Percentiles rank a stretch among this genome's conserved stretches.
Evolutionary conservation across 2,888 invertebrate species (phyloP).

Genomic region (Pandemis corylana): DNA sequence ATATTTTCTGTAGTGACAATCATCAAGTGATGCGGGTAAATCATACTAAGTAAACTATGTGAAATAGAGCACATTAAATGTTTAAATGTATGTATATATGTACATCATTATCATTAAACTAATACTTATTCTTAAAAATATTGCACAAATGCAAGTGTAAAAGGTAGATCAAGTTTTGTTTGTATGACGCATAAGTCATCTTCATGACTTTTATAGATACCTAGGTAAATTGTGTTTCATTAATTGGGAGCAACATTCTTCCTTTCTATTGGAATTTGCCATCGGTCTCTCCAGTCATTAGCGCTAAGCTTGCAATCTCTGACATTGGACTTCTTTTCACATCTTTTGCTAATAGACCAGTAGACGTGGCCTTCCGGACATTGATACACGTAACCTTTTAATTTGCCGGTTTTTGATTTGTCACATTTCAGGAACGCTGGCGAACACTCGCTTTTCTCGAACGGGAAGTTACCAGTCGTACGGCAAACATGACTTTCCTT

Average conservation of each 20-base stretch:
- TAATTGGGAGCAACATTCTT: constrained; percentile 71
- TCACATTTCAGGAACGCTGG: constrained; percentile 90
- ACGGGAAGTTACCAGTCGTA: constrained; percentile 87
- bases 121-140: constrained; percentile 19
- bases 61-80: neutral
- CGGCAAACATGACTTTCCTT: constrained; percentile 86
- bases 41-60: neutral
- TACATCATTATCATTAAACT: constrained; percentile 4
- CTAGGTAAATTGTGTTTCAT: neutral
- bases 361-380: constrained; percentile 91
- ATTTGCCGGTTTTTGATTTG: constrained; percentile 71
- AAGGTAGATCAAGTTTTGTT: constrained; percentile 29
- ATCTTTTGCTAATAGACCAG: constrained; percentile 91
- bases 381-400: constrained; percentile 89
- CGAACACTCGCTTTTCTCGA: constrained; percentile 87
- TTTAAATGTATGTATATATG: constrained; percentile 2
- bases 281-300: constrained; percentile 76
- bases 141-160: constrained; percentile 40
- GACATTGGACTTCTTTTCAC: constrained; percentile 87
- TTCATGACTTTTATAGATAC: neutral
- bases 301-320: constrained; percentile 83
- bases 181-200: neutral
- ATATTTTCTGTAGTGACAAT: constrained; percentile 1
- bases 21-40: neutral
- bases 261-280: constrained; percentile 85